Base-by-base conservation (phyloP, 1,140 invertebrate genomes). In the Drosophila trapezifrons region DNA sequence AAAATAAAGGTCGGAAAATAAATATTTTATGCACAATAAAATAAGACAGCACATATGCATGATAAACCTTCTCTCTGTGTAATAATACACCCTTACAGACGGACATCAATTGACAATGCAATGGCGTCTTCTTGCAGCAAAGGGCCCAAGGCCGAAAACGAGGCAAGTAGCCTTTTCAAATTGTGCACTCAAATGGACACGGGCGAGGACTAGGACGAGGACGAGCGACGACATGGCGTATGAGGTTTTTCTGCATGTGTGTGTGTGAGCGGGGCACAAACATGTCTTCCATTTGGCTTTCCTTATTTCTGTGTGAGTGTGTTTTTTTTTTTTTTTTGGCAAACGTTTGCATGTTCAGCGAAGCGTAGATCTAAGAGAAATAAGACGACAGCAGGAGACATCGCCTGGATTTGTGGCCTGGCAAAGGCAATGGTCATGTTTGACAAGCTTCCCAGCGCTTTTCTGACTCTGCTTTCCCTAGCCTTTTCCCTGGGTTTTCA, bases 131-230 rank as follows among this genome's bases (percentile, higher is more conserved):
- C 74, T 49, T 59, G 74, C 62, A 60, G 37, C 54, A 17, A 54
- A 54, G 49, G 66, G 72, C 82, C 84, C 75, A 81, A 78, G 83
- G 78, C 56, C 75, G 69, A 62, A 65, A 57, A 20, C 42, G 25
- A 86, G 71, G 76, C 57, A 82, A 86, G 84, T 86, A 86, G 83
- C 83, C 84, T 76, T 86, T 86, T 86, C 76, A 87, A 87, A 82
- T 66, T 83, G 83, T 83, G 79, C 83, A 87, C 83, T 86, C 78
- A 83, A 82, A 87, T 82, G 83, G 83, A 83, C 83, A 79, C 58
- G 71, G 46, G 62, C 64, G 46, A 81, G 82, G 78, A 76, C 82
- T 70, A 55, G 71, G 46, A 58, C 64, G 46, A 81, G 82, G 78
- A 76, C 82, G 74, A 55, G 62, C 54, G 58, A 55, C 67, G 17